Percentiles rank a stretch among this genome's conserved stretches.
Evolutionary conservation across 2,113 vertebrate species (phyloP).

Genomic region (Rutilus rutilus): DNA sequence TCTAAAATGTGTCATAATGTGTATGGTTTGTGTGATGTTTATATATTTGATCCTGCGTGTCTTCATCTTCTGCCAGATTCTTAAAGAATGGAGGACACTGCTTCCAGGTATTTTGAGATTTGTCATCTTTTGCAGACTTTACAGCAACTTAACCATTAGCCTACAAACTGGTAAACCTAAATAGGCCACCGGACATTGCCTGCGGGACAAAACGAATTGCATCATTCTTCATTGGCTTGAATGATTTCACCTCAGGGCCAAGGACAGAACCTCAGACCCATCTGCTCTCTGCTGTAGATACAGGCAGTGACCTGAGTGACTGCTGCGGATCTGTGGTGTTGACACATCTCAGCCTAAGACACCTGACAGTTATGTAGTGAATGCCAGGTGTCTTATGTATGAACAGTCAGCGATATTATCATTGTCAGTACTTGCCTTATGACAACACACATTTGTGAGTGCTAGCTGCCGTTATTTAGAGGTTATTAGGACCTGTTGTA

Average conservation of each 20-base stretch:
- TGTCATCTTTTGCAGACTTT: slow-evolving; percentile 3
- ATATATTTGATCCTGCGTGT: not conserved
- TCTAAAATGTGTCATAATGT: not conserved
- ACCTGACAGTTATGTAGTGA: slow-evolving; percentile 21
- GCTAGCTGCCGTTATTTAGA: not conserved
- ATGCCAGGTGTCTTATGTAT: slow-evolving; percentile 29
- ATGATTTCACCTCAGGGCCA: slow-evolving; percentile 33
- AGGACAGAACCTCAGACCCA: slow-evolving; percentile 34
- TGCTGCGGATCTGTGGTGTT: slow-evolving; percentile 15
- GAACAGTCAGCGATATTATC: slow-evolving; percentile 1
- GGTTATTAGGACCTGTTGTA: slow-evolving; percentile 23
- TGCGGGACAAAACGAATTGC: slow-evolving; percentile 43
- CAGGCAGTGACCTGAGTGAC: slow-evolving; percentile 9
- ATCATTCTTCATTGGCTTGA: slow-evolving; percentile 43
- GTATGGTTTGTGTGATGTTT: slow-evolving; percentile 1
- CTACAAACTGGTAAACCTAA: slow-evolving; percentile 31
- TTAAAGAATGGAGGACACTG: not conserved
- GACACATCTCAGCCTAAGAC: not conserved
- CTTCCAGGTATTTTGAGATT: not conserved
- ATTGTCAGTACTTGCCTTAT: not conserved
- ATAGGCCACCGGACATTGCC: slow-evolving; percentile 32
- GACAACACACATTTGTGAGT: not conserved
- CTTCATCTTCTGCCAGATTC: not conserved
- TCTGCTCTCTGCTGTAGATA: slow-evolving; percentile 26
- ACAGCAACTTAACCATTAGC: not conserved